phyloP scores from a whole-genome alignment of 2,113 vertebrate genomes.

The Condylura cristata region DNA sequence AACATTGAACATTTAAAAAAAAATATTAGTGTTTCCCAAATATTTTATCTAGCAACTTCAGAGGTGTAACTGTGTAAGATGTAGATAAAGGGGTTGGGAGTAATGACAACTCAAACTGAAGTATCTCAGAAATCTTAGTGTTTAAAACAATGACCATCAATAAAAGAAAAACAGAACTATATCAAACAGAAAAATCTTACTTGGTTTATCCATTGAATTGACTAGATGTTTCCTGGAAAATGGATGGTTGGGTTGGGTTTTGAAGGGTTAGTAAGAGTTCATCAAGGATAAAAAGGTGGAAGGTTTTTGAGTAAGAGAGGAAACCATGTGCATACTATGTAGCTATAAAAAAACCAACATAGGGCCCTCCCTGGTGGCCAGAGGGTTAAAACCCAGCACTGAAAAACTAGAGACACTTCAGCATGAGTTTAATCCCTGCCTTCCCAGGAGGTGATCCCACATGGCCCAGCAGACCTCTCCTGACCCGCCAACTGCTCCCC shows the following conservation, averaged over 20 bases:
- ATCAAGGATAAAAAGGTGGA: not conserved
- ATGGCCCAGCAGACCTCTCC: too few relatives aligned
- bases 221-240: slow-evolving; percentile 2
- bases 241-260: not conserved
- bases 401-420: too few relatives aligned
- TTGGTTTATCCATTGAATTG: not conserved
- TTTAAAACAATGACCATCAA: not conserved
- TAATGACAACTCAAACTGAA: not conserved
- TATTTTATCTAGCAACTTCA: not conserved
- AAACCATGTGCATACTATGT: not conserved
- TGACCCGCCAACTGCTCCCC: too few relatives aligned
- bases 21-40: not conserved
- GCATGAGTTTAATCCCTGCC: too few relatives aligned
- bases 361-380: too few relatives aligned
- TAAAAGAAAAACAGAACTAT: not conserved
- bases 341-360: too few relatives aligned
- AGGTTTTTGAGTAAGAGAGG: slow-evolving; percentile 5
- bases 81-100: not conserved
- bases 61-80: not conserved
- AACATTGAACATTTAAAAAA: not conserved
- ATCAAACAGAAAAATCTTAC: too few relatives aligned
- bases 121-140: not conserved
- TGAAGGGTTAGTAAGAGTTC: not conserved
- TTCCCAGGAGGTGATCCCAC: too few relatives aligned
- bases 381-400: too few relatives aligned